phyloP scores from a whole-genome alignment of 2,797 vertebrate genomes.

The Brotogeris chrysoptera region DNA sequence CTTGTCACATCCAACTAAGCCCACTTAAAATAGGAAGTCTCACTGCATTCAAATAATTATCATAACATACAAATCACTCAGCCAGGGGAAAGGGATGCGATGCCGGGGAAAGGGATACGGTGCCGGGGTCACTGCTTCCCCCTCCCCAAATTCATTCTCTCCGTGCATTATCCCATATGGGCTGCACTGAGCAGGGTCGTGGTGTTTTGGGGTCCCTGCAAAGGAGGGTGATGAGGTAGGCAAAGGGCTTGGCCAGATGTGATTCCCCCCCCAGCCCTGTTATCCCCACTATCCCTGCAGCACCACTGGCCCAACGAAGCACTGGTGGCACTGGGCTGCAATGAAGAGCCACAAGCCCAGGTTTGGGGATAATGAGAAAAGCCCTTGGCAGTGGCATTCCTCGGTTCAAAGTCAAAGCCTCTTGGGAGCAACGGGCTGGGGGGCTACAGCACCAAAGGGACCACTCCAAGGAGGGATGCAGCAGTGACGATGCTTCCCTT shows the following conservation, averaged over 20 bases:
- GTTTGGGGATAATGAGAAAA: accelerated
- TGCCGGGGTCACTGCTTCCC: neutral
- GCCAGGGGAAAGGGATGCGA: neutral
- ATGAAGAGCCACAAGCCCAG: neutral
- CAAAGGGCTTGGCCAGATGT: accelerated
- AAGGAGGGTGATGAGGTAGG: neutral
- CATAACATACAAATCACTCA: neutral
- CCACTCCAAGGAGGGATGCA: neutral
- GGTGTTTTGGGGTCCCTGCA: neutral
- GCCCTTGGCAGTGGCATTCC: neutral
- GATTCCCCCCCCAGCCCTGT: accelerated
- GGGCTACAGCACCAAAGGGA: neutral
- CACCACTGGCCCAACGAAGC: accelerated
- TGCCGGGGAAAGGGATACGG: neutral
- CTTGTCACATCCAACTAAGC: slow-evolving; percentile 68
- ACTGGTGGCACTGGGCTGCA: neutral
- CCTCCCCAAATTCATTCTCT: neutral
- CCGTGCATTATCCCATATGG: accelerated
- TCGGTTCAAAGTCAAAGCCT: neutral
- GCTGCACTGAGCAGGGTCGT: accelerated
- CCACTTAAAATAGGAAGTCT: slow-evolving; percentile 56
- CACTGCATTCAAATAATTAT: slow-evolving; percentile 32
- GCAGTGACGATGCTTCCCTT: neutral
- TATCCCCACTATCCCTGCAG: neutral
- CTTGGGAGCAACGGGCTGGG: neutral